A percentile compares a stretch with the other conserved stretches of the same genome.
Evolutionary conservation across 2,888 invertebrate species (phyloP).

Genomic region (Rambutsinella grinnellia): DNA sequence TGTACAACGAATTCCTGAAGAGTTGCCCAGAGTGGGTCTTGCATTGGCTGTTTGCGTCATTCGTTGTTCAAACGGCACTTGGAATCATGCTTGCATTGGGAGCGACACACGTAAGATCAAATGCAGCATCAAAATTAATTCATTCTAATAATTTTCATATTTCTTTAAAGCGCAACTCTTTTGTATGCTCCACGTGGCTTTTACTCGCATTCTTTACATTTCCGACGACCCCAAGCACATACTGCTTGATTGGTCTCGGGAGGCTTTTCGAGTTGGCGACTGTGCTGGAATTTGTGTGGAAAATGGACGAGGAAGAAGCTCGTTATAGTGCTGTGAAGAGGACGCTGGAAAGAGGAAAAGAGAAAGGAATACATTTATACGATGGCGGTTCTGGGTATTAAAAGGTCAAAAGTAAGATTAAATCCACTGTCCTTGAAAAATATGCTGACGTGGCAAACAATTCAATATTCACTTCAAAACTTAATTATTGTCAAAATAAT

Average conservation of each 20-base stretch:
- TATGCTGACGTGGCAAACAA: no score
- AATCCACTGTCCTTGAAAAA: neutral
- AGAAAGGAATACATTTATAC: neutral
- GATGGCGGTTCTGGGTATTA: neutral
- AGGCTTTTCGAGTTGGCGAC: conserved; percentile 28
- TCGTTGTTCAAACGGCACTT: conserved; percentile 6
- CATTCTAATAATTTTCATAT: neutral
- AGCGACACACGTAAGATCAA: conserved; percentile 12
- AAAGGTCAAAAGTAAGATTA: neutral
- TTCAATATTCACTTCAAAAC: no score
- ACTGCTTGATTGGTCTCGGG: conserved; percentile 14
- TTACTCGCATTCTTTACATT: conserved; percentile 5
- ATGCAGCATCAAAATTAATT: neutral
- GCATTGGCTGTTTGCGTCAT: neutral
- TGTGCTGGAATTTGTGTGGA: conserved; percentile 21
- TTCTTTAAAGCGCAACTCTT: conserved; percentile 18
- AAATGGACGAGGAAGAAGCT: conserved; percentile 8
- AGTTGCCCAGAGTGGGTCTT: neutral
- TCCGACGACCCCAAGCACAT: conserved; percentile 12
- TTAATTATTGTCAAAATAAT: no score
- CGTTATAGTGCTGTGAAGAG: neutral
- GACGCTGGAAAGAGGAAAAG: neutral
- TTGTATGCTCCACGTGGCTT: conserved; percentile 10
- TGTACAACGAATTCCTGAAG: conserved; percentile 13
- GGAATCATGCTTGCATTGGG: conserved; percentile 19